Conservation (phyloP, 2,797 vertebrate species). For the Enteromius fasciolatus region DNA sequence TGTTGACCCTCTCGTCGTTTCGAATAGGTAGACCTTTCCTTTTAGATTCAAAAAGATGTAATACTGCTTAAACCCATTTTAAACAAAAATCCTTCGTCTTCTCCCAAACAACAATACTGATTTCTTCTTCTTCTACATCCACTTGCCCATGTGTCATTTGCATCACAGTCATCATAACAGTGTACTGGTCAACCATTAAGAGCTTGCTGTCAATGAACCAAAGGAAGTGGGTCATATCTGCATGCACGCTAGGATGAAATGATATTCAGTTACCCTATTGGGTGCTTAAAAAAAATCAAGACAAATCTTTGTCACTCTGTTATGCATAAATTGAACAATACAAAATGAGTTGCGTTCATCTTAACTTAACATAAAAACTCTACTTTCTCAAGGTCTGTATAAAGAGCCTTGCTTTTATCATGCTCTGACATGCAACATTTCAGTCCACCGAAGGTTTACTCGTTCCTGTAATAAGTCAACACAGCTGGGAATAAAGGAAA, state of each 20-base stretch:
- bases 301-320: background rate
- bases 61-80: slow-evolving; percentile 17
- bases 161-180: background rate
- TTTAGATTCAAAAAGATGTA: background rate
- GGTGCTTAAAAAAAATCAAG: background rate
- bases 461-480: background rate
- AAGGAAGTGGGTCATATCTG: background rate
- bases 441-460: background rate
- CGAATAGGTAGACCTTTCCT: background rate
- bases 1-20: background rate
- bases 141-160: background rate
- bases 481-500: background rate
- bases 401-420: slow-evolving; percentile 43
- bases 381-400: background rate
- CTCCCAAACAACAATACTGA: slow-evolving; percentile 5
- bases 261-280: background rate
- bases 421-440: slow-evolving; percentile 36
- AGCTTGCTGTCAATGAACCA: background rate
- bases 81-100: background rate
- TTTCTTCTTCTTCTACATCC: slow-evolving; percentile 1
- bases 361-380: background rate
- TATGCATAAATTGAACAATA: background rate
- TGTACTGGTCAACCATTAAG: background rate
- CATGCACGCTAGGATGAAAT: slow-evolving; percentile 6
- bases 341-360: background rate